Percentiles rank a stretch among this genome's conserved stretches.
phyloP scores from a whole-genome alignment of 2,797 vertebrate species.

The Lophotriccus pileatus region DNA sequence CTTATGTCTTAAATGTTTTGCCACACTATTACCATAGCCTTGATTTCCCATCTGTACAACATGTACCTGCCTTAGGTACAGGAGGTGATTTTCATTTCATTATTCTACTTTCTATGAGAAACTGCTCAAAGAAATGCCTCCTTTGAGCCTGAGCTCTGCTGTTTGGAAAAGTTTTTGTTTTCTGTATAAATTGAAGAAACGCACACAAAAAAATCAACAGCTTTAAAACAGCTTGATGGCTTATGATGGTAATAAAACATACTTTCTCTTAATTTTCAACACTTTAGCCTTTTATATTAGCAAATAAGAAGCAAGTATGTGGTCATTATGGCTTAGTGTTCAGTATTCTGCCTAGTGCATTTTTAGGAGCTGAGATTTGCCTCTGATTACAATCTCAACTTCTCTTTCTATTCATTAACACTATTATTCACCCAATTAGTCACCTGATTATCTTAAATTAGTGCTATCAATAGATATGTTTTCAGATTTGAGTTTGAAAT shows the following conservation, averaged over 20 bases:
- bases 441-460: constrained; percentile 22
- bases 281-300: background rate
- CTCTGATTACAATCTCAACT: constrained; percentile 5
- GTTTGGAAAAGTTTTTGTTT: background rate
- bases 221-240: background rate
- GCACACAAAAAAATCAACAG: background rate
- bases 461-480: background rate
- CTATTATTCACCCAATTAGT: constrained; percentile 36
- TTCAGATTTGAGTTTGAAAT: background rate
- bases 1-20: background rate
- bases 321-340: background rate
- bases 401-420: background rate
- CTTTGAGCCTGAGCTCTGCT: background rate
- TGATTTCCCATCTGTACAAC: background rate
- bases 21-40: background rate
- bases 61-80: background rate
- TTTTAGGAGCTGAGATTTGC: background rate
- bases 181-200: background rate
- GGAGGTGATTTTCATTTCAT: background rate
- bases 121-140: background rate
- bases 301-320: background rate
- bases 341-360: background rate
- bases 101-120: background rate
- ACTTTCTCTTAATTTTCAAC: background rate
- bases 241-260: background rate